These are phyloP conservation scores for Tetramorium alpestre DNA, from an alignment of 1,140 invertebrate species.

Conservation along the genomic window DNA sequence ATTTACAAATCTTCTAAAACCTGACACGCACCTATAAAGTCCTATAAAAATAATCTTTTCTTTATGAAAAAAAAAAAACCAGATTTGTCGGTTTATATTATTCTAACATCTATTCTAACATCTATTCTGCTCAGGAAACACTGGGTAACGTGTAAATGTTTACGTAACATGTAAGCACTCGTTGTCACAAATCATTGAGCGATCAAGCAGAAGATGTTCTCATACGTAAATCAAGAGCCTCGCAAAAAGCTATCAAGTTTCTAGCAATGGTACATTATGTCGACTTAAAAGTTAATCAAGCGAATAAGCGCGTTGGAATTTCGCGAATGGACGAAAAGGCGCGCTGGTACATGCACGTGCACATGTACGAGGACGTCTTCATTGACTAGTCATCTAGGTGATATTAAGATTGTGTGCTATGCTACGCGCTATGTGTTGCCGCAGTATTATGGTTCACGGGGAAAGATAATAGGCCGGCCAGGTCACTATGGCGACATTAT, in stretches of 20 bases:
- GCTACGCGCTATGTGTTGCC: conserved; percentile 18
- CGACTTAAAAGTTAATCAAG: not conserved
- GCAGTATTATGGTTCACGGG: conserved; percentile 65
- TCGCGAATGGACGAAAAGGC: not conserved
- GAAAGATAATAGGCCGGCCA: conserved; percentile 73
- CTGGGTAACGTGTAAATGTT: not conserved
- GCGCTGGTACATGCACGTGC: not conserved
- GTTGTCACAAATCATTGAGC: not conserved
- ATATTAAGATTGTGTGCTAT: conserved; percentile 61
- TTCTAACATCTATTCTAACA: not conserved
- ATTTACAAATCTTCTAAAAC: not conserved
- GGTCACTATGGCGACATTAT: conserved; percentile 77
- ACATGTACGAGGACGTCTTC: not conserved
- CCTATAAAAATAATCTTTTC: not conserved
- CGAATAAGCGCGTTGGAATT: not conserved
- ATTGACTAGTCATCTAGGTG: conserved; percentile 34
- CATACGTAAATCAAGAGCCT: not conserved
- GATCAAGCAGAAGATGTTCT: not conserved
- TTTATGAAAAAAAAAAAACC: not conserved
- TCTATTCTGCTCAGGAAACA: not conserved
- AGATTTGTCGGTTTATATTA: not conserved
- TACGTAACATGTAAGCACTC: not conserved
- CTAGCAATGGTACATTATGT: not conserved
- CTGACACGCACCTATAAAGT: not conserved
- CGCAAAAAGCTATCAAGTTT: not conserved